Base-by-base conservation (phyloP, 2,888 invertebrate species). In the Chouioia cunea region DNA sequence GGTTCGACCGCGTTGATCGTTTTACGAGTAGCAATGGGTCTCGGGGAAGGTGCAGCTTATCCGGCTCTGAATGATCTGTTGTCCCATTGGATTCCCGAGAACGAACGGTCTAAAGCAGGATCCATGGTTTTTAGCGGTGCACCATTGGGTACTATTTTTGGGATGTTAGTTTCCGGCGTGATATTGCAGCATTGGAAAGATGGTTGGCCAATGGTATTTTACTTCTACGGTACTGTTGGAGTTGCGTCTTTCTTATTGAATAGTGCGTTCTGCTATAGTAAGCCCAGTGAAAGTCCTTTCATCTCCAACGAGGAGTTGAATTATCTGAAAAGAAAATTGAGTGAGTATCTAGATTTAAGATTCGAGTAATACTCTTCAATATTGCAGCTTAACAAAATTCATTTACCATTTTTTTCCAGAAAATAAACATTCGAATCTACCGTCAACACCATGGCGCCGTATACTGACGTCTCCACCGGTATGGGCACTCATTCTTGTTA, bases 21-120 rank as follows among this genome's bases (percentile, higher is more conserved):
- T 36, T 36, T 36, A 12, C 36, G 36, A 36, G 10, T 36, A 6
- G 36, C 10, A 1, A 36, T 36, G 36, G 36, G 36, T 36, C 36
- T 36, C 6, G 36, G 36, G 1, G 95, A 96, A 89, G 94, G 94
- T 27, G 92, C 93, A 4, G 93, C 94, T 0, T 94, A 92, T 81
- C 95, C 93, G 1, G 95, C 96, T 0, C 86, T 97, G 77, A 94
- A 93, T 81, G 92, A 92, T 0, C 87, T 95, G 83, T 85, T 95
- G 10, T 92, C 94, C 0, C 89, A 92, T 78, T 95, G 95, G 95
- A 92, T 93, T 0, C 94, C 94, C 0, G 86, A 92, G 0, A 89
- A 90, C 0, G 77, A 78, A 53, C 75, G 94, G 74, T 92, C 93
- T 10, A 90, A 91, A 73, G 89, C 95, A 81, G 93, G 94, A 0